Percentiles rank a stretch among this genome's conserved stretches.
phyloP scores from a whole-genome alignment of 2,797 vertebrate genomes.

The Chromis chromis region DNA sequence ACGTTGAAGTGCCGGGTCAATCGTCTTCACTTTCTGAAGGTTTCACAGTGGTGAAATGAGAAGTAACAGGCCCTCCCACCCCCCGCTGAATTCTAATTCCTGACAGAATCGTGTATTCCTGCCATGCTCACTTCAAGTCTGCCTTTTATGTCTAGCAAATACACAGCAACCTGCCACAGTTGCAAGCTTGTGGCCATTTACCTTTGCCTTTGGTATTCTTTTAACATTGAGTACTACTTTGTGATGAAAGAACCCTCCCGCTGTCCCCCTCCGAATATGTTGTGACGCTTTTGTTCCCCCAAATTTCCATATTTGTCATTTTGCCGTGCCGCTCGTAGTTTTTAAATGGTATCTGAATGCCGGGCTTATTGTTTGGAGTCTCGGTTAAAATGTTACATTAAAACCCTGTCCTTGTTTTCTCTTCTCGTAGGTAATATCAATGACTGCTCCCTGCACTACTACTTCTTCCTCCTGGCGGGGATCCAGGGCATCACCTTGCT shows the following conservation, averaged over 20 bases:
- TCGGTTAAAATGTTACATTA: slow-evolving; percentile 3
- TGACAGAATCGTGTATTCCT: slow-evolving; percentile 56
- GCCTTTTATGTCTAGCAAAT: slow-evolving; percentile 50
- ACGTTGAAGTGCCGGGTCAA: slow-evolving; percentile 58
- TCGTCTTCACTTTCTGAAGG: slow-evolving; percentile 50
- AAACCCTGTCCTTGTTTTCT: slow-evolving; percentile 27
- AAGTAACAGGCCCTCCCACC: slow-evolving; percentile 25
- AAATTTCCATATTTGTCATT: slow-evolving; percentile 45
- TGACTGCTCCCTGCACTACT: slow-evolving; percentile 93
- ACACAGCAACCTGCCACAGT: slow-evolving; percentile 38
- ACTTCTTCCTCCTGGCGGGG: slow-evolving; percentile 96
- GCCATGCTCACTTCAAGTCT: slow-evolving; percentile 44
- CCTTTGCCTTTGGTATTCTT: slow-evolving; percentile 54
- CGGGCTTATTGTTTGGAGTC: slow-evolving; percentile 9
- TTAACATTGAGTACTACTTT: slow-evolving; percentile 34
- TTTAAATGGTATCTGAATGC: slow-evolving; percentile 8
- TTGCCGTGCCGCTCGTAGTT: slow-evolving; percentile 2
- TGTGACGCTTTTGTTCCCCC: slow-evolving; percentile 42
- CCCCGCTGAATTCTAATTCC: slow-evolving; percentile 54
- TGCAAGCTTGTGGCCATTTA: slow-evolving; percentile 51
- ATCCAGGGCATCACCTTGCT: slow-evolving; percentile 94
- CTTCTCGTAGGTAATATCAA: slow-evolving; percentile 93
- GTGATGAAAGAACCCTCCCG: slow-evolving; percentile 45
- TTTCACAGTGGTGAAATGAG: slow-evolving; percentile 52
- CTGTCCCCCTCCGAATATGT: slow-evolving; percentile 31